Evolutionary conservation across 2,113 vertebrate genomes (phyloP).

Genomic region (Psophia crepitans): DNA sequence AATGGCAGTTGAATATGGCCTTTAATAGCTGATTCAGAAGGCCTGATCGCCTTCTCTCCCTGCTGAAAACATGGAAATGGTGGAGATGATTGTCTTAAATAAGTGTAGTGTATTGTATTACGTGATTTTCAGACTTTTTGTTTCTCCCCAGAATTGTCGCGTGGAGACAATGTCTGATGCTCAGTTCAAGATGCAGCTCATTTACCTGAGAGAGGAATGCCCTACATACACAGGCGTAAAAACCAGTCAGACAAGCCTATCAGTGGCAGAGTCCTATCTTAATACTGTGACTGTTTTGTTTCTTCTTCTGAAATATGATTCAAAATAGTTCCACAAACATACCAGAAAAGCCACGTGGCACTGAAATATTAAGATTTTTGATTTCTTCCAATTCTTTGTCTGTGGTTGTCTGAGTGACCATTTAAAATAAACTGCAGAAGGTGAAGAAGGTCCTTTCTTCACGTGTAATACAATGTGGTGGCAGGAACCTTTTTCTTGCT

Average conservation of each 20-base stretch:
- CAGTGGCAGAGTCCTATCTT: not conserved
- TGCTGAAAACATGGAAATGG: not conserved
- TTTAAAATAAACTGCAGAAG: not conserved
- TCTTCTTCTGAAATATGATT: not conserved
- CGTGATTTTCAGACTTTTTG: not conserved
- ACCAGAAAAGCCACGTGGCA: not conserved
- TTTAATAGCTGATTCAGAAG: not conserved
- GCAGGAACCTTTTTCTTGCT: not conserved
- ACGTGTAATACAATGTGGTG: not conserved
- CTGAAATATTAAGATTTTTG: not conserved
- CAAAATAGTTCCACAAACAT: not conserved
- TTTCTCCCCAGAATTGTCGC: not conserved
- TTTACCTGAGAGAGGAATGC: not conserved
- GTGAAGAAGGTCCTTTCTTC: not conserved
- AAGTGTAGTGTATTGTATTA: not conserved
- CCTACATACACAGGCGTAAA: rapidly evolving
- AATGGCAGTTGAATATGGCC: not conserved
- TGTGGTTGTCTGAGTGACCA: not conserved
- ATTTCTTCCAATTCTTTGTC: not conserved
- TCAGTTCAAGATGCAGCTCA: not conserved
- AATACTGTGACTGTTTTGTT: not conserved
- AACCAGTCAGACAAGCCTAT: not conserved
- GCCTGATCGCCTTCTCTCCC: not conserved
- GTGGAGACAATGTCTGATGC: not conserved
- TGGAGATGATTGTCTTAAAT: not conserved